Evolutionary conservation across 2,888 invertebrate species (phyloP).

Genomic region (Atethmia centrago): DNA sequence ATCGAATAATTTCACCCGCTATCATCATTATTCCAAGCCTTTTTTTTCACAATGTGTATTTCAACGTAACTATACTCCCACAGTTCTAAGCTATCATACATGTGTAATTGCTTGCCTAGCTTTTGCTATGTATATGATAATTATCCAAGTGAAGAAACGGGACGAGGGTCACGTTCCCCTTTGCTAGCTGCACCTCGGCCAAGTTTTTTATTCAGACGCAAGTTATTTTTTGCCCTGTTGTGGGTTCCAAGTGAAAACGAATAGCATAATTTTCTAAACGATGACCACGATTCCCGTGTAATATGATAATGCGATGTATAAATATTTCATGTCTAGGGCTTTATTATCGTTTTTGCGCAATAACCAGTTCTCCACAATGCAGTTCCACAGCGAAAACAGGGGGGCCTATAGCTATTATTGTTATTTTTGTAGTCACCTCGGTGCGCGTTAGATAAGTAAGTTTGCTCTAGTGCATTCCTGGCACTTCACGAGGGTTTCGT

Average conservation of each 20-base stretch:
- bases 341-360: slow-evolving; percentile 86
- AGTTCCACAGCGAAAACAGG: slow-evolving; percentile 80
- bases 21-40: slow-evolving; percentile 36
- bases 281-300: slow-evolving; percentile 89
- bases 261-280: slow-evolving; percentile 88
- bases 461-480: slow-evolving; percentile 52
- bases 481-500: slow-evolving; percentile 38
- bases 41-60: slow-evolving; percentile 38
- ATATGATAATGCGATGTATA: slow-evolving; percentile 90
- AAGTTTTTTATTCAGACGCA: slow-evolving; percentile 58
- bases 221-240: slow-evolving; percentile 72
- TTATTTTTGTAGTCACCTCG: slow-evolving; percentile 73
- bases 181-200: slow-evolving; percentile 53
- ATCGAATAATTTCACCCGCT: slow-evolving; percentile 50
- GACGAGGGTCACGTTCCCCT: slow-evolving; percentile 71
- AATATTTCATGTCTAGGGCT: slow-evolving; percentile 87
- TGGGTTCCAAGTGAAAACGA: slow-evolving; percentile 86
- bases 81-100: slow-evolving; percentile 46
- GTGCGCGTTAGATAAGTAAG: slow-evolving; percentile 59
- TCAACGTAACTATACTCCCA: slow-evolving; percentile 42
- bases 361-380: slow-evolving; percentile 84
- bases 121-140: slow-evolving; percentile 61
- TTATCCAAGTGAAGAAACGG: slow-evolving; percentile 69
- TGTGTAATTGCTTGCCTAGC: slow-evolving; percentile 49
- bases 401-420: slow-evolving; percentile 78